These are phyloP conservation scores for Aphelinus certus DNA, from an alignment of 1,140 invertebrate genomes.

Conservation along the genomic window DNA sequence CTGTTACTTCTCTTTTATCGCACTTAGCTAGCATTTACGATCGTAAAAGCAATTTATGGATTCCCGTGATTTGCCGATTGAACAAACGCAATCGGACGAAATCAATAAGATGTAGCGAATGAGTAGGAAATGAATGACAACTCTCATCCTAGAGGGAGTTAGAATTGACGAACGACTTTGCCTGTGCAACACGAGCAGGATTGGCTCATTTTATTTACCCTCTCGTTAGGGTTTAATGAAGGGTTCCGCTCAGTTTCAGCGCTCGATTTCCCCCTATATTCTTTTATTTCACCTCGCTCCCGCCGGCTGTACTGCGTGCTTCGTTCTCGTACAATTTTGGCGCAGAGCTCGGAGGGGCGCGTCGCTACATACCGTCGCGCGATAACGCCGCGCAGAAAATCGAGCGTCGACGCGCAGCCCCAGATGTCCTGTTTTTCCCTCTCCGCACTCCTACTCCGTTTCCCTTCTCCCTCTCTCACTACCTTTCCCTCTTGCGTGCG, in stretches of 20 bases:
- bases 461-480: too few species aligned
- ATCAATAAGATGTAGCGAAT: too few species aligned
- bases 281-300: background rate
- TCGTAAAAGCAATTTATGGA: too few species aligned
- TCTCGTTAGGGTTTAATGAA: background rate
- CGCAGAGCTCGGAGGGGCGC: conserved; percentile 5
- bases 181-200: too few species aligned
- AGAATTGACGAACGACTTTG: too few species aligned
- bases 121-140: too few species aligned
- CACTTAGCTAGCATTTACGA: too few species aligned
- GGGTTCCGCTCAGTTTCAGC: conserved; percentile 2
- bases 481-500: background rate
- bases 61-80: too few species aligned
- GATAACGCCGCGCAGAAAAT: conserved; percentile 20
- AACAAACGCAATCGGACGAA: too few species aligned
- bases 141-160: too few species aligned
- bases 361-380: background rate
- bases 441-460: background rate
- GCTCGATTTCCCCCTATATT: background rate
- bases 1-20: too few species aligned
- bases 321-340: background rate
- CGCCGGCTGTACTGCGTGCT: background rate
- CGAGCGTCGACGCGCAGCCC: conserved; percentile 15
- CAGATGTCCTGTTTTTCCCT: conserved; percentile 26
- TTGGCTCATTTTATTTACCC: conserved; percentile 8